Percentiles rank a stretch among this genome's conserved stretches.
These are phyloP conservation scores for Xiphophorus hellerii DNA, from an alignment of 2,113 vertebrate genomes.

Conservation along the genomic window DNA sequence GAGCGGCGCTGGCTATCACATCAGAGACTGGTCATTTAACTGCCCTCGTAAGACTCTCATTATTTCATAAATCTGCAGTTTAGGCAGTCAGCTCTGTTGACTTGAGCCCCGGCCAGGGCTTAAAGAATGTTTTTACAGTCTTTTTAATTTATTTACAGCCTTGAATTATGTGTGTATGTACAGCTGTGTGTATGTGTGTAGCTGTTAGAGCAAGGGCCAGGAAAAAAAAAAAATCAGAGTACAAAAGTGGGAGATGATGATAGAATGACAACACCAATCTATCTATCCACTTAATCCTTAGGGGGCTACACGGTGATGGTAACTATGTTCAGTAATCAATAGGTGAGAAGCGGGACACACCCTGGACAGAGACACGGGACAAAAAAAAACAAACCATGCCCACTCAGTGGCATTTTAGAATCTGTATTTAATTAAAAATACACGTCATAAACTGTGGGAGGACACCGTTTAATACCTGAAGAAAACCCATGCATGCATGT, in stretches of 20 bases:
- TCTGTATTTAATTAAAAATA: neutral
- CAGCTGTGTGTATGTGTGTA: neutral
- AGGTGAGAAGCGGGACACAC: neutral
- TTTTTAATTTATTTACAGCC: constrained; percentile 60
- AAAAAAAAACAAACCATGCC: neutral
- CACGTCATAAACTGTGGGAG: neutral
- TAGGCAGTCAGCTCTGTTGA: constrained; percentile 55
- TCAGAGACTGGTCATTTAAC: constrained; percentile 58
- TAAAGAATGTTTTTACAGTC: constrained; percentile 57
- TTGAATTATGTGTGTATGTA: constrained; percentile 31
- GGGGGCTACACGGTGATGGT: neutral
- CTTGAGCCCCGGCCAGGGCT: constrained; percentile 45
- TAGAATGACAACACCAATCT: neutral
- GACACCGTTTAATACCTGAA: neutral
- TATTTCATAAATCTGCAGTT: constrained; percentile 73
- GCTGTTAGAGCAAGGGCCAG: neutral
- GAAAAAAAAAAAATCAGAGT: neutral
- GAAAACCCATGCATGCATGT: no score
- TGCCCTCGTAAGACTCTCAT: constrained; percentile 59
- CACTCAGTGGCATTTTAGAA: neutral
- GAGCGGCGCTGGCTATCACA: constrained; percentile 52
- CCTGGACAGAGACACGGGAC: neutral
- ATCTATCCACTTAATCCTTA: neutral
- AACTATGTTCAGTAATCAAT: neutral
- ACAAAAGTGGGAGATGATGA: neutral